phyloP scores from a whole-genome alignment of 2,797 vertebrate genomes.

The Sebastes jordani region DNA sequence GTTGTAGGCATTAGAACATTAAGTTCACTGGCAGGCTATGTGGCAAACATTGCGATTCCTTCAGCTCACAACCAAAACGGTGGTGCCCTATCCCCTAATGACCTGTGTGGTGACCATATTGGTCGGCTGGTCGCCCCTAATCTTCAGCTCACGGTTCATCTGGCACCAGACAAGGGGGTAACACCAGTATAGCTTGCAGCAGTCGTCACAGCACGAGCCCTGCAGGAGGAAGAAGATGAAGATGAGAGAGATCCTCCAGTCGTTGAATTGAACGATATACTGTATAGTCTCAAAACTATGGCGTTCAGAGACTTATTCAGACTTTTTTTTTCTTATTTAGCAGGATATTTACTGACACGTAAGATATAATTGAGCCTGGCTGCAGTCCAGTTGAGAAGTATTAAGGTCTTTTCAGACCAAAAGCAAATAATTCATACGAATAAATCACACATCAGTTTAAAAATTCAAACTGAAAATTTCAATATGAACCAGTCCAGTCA shows the following conservation, averaged over 20 bases:
- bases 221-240: conserved; percentile 11
- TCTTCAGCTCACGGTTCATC: conserved; percentile 77
- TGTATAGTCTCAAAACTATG: background rate
- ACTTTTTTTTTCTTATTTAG: too few relatives aligned
- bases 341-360: too few relatives aligned
- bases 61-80: background rate
- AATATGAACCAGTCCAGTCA: too few relatives aligned
- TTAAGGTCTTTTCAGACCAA: background rate
- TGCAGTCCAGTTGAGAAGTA: background rate
- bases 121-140: background rate
- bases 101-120: conserved; percentile 62
- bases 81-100: rapidly evolving
- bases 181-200: conserved; percentile 54
- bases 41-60: background rate
- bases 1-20: background rate
- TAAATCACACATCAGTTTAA: too few relatives aligned
- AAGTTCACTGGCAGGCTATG: too few relatives aligned
- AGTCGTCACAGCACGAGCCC: conserved; percentile 78
- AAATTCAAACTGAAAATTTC: too few relatives aligned
- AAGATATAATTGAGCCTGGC: background rate
- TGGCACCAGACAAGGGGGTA: conserved; percentile 76
- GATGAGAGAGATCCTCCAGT: background rate
- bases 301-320: background rate
- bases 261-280: background rate
- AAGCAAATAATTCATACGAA: too few relatives aligned